A percentile compares a stretch with the other conserved stretches of the same genome.
phyloP scores from a whole-genome alignment of 2,888 invertebrate species.

The Silvanus unidentatus region DNA sequence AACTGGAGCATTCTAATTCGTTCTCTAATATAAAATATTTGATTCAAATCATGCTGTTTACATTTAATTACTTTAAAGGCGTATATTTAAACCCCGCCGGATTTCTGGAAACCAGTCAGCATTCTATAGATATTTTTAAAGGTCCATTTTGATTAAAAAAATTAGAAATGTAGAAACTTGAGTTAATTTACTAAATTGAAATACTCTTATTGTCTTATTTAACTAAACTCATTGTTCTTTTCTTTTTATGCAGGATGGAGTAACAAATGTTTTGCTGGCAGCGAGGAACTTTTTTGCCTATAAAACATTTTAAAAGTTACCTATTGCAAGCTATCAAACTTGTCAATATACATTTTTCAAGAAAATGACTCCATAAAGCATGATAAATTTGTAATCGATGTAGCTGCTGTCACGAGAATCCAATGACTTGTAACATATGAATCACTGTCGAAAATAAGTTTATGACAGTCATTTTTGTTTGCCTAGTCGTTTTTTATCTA shows the following conservation, averaged over 20 bases:
- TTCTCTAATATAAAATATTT: conserved; percentile 22
- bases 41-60: conserved; percentile 24
- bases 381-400: conserved; percentile 40
- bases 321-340: conserved; percentile 27
- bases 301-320: conserved; percentile 19
- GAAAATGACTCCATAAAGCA: conserved; percentile 42
- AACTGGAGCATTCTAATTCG: conserved; percentile 13
- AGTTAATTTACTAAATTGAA: too few species aligned
- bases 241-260: too few species aligned
- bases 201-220: too few species aligned
- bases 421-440: conserved; percentile 42
- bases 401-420: conserved; percentile 32
- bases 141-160: too few species aligned
- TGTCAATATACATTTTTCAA: conserved; percentile 46
- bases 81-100: background rate
- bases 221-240: too few species aligned
- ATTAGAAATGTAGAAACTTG: too few species aligned
- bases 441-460: conserved; percentile 32
- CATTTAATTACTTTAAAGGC: conserved; percentile 25
- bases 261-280: too few species aligned
- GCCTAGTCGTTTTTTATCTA: conserved; percentile 27
- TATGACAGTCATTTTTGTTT: conserved; percentile 32
- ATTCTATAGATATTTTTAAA: too few species aligned
- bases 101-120: too few species aligned
- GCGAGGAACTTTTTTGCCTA: background rate